Evolutionary conservation across 2,797 vertebrate species (phyloP), one percentile per base, ranked within the genome.

Genomic region (Lagodon rhomboides): DNA sequence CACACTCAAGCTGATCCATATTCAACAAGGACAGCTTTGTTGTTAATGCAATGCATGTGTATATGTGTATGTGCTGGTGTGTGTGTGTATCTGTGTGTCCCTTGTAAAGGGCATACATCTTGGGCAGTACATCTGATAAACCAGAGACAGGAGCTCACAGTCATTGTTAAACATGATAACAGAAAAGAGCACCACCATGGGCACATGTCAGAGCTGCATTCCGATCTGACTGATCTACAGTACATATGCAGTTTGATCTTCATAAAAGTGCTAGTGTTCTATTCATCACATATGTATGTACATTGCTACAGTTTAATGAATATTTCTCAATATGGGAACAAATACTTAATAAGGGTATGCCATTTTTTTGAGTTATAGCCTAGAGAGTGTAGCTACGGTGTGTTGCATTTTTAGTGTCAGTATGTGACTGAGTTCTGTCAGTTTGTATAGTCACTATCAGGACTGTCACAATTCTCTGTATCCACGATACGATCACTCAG

Each of bases 1-100:
- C 63, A 68, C 23, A 43, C 43, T 60, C 50, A 18, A 27, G 27
- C 75, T 73, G 66, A 85, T 89, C 70, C 82, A 87, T 89, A 87
- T 89, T 89, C 83, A 91, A 77, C 69, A 71, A 83, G 85, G 68
- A 65, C 79, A 43, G 68, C 38, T 67, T 66, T 67, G 67, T 50
- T 68, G 68, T 25, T 10, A 17, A 60, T 30, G 55, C 50, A 0
- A 30, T 20, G 50, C 11, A 17, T 54, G 22, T 27, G 43, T 27
- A 15, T 49, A 18, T 13, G 44, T 50, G 44, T 49, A 17, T 34
- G 62, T 13, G 16, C 5, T n/a, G 46, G 30, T 15, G 47, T 20
- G 25, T 59, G 68, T 71, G 67, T 58, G 22, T 58, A 3, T 12
- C 12, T 12, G 47, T 59, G 62, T 62, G 63, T 63, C 12, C 27